Percentiles rank a stretch among this genome's conserved stretches.
Conservation (phyloP, 2,888 invertebrate genomes). For the Ochropleura plecta region DNA sequence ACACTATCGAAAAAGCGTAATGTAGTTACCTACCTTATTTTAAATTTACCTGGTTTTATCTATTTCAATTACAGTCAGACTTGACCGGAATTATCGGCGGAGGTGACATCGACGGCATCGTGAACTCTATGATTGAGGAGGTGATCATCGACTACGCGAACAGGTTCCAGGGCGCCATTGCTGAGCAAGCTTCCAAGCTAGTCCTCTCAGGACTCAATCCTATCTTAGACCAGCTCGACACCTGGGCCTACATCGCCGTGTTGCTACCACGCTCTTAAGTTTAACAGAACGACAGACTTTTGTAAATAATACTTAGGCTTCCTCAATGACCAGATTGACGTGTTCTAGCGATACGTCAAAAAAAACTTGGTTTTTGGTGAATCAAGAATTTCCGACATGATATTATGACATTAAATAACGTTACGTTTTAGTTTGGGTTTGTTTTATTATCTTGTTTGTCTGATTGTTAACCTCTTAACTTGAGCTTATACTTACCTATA, state of each 20-base stretch:
- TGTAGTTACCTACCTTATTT: too few relatives aligned
- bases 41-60: constrained; percentile 16
- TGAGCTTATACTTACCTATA: too few relatives aligned
- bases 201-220: constrained; percentile 74
- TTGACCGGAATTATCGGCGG: constrained; percentile 86
- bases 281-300: constrained; percentile 21
- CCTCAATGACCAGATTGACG: constrained; percentile 17
- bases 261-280: constrained; percentile 67
- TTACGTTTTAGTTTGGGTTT: constrained; percentile 23
- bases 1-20: neutral
- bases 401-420: constrained; percentile 35
- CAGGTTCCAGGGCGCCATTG: constrained; percentile 82
- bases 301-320: constrained; percentile 21
- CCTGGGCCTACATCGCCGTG: constrained; percentile 80
- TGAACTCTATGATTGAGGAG: constrained; percentile 83
- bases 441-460: too few relatives aligned
- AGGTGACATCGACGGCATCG: constrained; percentile 84
- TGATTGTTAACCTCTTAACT: too few relatives aligned
- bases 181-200: constrained; percentile 57
- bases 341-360: neutral
- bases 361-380: neutral
- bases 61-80: constrained; percentile 73
- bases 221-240: constrained; percentile 78
- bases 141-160: constrained; percentile 82
- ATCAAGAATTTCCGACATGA: constrained; percentile 19